Base-by-base conservation (phyloP, 2,888 invertebrate genomes). In the Drosophila siamana region DNA sequence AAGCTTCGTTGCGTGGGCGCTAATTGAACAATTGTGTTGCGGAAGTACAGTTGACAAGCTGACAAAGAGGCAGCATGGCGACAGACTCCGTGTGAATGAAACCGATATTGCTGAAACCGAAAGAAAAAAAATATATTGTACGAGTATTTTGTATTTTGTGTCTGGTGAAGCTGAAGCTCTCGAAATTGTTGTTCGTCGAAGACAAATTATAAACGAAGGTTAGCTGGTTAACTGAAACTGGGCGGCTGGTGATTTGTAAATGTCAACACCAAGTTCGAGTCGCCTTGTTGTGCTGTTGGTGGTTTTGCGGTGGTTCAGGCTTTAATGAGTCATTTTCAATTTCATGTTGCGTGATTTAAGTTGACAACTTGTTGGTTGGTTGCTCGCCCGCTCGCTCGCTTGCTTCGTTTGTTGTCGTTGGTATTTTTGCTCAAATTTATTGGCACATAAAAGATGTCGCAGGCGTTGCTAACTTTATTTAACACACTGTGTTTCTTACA, bases 391-490 rank as follows among this genome's bases (percentile, higher is more conserved):
- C 28, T 28, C 9, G 28, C 28, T 28, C 19, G 19, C 19, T 9
- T 4, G 28, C 28, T 28, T 70, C 62, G 71, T 67, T 64, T 59
- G 33, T 66, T 60, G 33, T 47, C 54, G 33, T 47, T 62, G 74
- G 73, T 85, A 82, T 81, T 87, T 72, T 69, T 60, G 72, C 65
- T 78, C 44, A 75, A 88, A 86, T 86, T 86, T 86, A 86, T 86
- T 78, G 63, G 80, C 74, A 78, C 84, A 88, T 88, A 86, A 85
- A 86, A 83, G 72, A 68, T 84, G 84, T 86, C 81, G 77, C 84
- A 86, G 88, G 86, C 88, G 88, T 88, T 86, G 84, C 84, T 74
- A 84, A 84, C 83, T 84, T 87, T 87, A 85, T 86, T 86, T 78
- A 78, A 81, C 77, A 70, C 65, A 64, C 60, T 66, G 19, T 19